Evolutionary conservation across 2,888 invertebrate species (phyloP).

Genomic region (Pocota personata): DNA sequence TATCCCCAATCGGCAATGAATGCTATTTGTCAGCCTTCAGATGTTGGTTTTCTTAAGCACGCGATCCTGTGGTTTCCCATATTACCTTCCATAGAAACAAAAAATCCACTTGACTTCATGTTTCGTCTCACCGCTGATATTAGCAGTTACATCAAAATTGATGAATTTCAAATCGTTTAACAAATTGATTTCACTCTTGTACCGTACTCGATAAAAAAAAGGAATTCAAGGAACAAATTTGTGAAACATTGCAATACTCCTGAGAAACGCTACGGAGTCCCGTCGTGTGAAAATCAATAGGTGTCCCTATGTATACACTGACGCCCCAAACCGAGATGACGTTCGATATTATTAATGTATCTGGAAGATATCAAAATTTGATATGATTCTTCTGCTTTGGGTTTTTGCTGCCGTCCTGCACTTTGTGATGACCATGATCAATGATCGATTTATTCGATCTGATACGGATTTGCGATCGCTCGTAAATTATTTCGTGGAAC

Average conservation of each 20-base stretch:
- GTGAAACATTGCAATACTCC: constrained; percentile 10
- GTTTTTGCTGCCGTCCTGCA: constrained; percentile 27
- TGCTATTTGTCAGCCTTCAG: constrained; percentile 50
- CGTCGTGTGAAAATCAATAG: constrained; percentile 65
- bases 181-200: constrained; percentile 60
- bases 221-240: constrained; percentile 27
- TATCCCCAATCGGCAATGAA: constrained; percentile 13
- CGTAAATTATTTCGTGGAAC: constrained; percentile 72
- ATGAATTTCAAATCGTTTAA: constrained; percentile 65
- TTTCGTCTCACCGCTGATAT: constrained; percentile 20
- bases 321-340: constrained; percentile 56
- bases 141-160: constrained; percentile 64
- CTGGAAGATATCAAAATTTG: constrained; percentile 67
- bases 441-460: constrained; percentile 73
- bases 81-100: neutral
- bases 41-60: constrained; percentile 44
- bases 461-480: constrained; percentile 73
- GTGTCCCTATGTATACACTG: constrained; percentile 44
- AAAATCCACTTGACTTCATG: constrained; percentile 16
- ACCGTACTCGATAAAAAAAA: neutral
- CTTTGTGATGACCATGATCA: constrained; percentile 65
- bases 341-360: constrained; percentile 68
- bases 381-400: constrained; percentile 32
- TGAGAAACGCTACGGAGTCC: constrained; percentile 55
- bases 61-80: constrained; percentile 50